phyloP scores from a whole-genome alignment of 2,888 invertebrate genomes.

The Temnothorax ravouxi region DNA sequence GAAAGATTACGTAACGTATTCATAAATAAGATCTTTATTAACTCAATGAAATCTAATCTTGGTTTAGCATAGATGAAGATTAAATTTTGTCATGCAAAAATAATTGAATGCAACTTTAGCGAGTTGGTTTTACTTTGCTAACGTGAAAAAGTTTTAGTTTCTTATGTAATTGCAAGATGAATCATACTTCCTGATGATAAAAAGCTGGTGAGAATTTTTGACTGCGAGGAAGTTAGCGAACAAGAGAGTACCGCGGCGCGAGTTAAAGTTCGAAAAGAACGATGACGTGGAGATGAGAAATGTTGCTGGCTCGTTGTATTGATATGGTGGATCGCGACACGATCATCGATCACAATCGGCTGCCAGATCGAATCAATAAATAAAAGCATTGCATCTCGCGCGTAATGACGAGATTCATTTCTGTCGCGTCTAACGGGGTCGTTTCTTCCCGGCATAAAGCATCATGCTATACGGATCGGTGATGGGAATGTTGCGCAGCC shows the following conservation, averaged over 20 bases:
- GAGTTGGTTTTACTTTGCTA: not conserved
- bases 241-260: not conserved
- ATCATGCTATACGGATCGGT: not conserved
- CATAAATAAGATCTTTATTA: not conserved
- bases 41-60: not conserved
- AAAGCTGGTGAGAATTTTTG: not conserved
- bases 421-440: constrained; percentile 26
- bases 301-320: constrained; percentile 4
- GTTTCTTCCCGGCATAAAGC: not conserved
- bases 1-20: not conserved
- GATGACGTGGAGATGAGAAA: constrained; percentile 11
- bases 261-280: not conserved
- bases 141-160: not conserved
- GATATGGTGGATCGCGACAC: not conserved
- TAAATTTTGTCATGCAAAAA: not conserved
- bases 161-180: not conserved
- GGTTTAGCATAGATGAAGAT: not conserved
- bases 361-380: constrained; percentile 46
- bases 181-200: not conserved
- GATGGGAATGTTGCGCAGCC: constrained; percentile 1
- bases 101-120: not conserved
- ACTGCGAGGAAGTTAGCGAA: not conserved
- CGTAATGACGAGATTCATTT: constrained; percentile 41
- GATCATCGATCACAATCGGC: constrained; percentile 46
- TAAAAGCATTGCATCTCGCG: constrained; percentile 17